Evolutionary conservation across 2,888 invertebrate species (phyloP).

Genomic region (Byasa hedistus): DNA sequence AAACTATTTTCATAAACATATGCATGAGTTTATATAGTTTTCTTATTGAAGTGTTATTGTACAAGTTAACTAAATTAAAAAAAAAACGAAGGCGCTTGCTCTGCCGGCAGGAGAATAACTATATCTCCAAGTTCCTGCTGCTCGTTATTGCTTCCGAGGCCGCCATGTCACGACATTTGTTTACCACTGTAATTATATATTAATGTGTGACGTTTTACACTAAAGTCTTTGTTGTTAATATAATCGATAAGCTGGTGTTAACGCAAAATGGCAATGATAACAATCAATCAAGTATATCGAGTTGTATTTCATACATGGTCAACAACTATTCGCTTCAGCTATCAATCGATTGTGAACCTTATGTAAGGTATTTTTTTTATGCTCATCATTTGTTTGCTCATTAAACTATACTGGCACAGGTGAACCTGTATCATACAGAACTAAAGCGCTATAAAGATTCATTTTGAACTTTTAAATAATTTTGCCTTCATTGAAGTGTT

Average conservation of each 20-base stretch:
- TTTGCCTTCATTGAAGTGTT: no score
- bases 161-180: constrained; percentile 43
- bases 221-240: constrained; percentile 29
- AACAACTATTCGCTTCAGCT: neutral
- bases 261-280: constrained; percentile 2
- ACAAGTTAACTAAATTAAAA: constrained; percentile 11
- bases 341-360: neutral
- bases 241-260: constrained; percentile 14
- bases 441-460: no score
- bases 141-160: constrained; percentile 44
- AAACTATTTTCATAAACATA: no score
- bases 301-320: constrained; percentile 11
- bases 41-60: neutral
- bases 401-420: no score
- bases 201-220: constrained; percentile 10
- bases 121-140: constrained; percentile 41
- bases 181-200: constrained; percentile 23
- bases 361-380: neutral
- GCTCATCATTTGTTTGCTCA: no score
- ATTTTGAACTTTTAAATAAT: no score
- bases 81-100: constrained; percentile 5
- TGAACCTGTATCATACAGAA: no score
- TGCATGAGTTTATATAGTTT: no score
- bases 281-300: constrained; percentile 17
- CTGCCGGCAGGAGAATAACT: constrained; percentile 29